Base-by-base conservation (phyloP, 1,140 invertebrate genomes). In the Danaus plexippus region DNA sequence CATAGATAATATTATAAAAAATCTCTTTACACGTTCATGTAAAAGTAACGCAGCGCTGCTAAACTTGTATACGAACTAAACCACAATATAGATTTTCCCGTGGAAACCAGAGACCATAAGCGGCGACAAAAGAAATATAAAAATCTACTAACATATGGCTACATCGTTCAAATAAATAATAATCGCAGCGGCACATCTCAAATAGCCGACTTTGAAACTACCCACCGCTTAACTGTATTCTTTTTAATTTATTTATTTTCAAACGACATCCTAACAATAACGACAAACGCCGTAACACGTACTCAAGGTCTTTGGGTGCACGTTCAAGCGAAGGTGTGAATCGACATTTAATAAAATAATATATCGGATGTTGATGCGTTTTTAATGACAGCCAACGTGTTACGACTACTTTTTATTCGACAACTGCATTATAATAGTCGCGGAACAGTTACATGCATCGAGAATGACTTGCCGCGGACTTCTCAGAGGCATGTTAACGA, bases 281-380 rank as follows among this genome's bases (percentile, higher is more conserved):
- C 48, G 57, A 66, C 64, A 66, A 63, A 57, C 59, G 46, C 64
- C 60, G 60, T 67, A 69, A 67, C 70, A 69, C 59, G 63, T 64
- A 48, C 55, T 49, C 58, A 71, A 71, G 74, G 66, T 60, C 59
- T 58, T 15, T 3, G 15, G 15, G 61, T 47, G 66, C 57, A 78
- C 69, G 68, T 62, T 74, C 50, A 46, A 58, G 52, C 73, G 73
- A 73, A 82, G 79, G 80, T 85, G 80, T 79, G 69, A 83, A 82
- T 80, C 71, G 77, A 75, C 80, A 77, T 81, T 78, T 81, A 80
- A 81, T 78, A 76, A 76, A 83, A 81, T 78, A 76, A 76, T 80
- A 80, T 77, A 78, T 83, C 63, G 59, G 63, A 54, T 58, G 56
- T 64, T 83, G 75, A 80, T 85, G 80, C 56, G 63, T 71, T 83